A percentile compares a stretch with the other conserved stretches of the same genome.
Conservation (phyloP, 2,797 vertebrate species). For the Vultur gryphus region DNA sequence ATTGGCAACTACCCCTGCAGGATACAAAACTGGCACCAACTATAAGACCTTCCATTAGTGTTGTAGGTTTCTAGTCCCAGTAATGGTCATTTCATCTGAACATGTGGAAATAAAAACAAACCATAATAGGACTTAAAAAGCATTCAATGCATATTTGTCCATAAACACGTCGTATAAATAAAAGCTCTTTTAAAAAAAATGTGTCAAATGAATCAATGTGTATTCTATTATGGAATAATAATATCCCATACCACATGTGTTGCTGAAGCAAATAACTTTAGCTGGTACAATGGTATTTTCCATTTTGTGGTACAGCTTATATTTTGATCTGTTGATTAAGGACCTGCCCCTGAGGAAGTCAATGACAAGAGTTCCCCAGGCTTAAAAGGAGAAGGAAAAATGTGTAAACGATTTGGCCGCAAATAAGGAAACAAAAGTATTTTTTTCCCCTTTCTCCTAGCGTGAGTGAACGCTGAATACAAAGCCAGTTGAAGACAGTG, state of each 20-base stretch:
- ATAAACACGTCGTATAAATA: slow-evolving; percentile 73
- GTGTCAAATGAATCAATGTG: slow-evolving; percentile 71
- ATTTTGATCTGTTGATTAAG: slow-evolving; percentile 50
- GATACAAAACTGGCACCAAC: slow-evolving; percentile 50
- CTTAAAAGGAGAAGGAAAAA: slow-evolving; percentile 33
- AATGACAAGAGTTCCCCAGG: background rate
- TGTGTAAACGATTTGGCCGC: background rate
- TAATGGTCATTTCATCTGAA: slow-evolving; percentile 67
- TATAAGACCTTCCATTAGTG: slow-evolving; percentile 60
- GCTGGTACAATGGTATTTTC: slow-evolving; percentile 62
- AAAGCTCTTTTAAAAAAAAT: slow-evolving; percentile 43
- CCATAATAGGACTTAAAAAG: slow-evolving; percentile 66
- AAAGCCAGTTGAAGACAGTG: background rate
- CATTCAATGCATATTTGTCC: slow-evolving; percentile 69
- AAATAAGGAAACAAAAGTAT: slow-evolving; percentile 38
- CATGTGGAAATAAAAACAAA: slow-evolving; percentile 73
- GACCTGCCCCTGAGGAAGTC: slow-evolving; percentile 24
- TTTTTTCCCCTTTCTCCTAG: background rate
- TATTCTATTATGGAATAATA: slow-evolving; percentile 68
- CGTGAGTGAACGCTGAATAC: background rate
- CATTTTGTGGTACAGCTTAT: slow-evolving; percentile 50
- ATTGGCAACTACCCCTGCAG: slow-evolving; percentile 56
- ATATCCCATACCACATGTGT: slow-evolving; percentile 61
- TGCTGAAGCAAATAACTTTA: slow-evolving; percentile 48
- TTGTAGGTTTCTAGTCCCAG: background rate